Percentiles rank a stretch among this genome's conserved stretches.
Evolutionary conservation across 2,888 invertebrate species (phyloP).

Genomic region (Protodeltote pygarga): DNA sequence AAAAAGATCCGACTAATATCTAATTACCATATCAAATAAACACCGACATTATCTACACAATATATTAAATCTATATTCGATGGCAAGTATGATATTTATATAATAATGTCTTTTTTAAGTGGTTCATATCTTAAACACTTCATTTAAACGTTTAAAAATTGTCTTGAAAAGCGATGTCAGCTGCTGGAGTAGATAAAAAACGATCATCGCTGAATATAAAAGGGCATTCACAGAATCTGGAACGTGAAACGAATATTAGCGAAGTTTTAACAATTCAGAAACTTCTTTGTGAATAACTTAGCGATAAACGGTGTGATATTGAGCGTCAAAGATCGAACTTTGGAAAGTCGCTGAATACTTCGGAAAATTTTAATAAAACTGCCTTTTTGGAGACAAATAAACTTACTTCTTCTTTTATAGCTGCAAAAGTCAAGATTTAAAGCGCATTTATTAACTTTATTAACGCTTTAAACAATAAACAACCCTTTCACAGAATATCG

Average conservation of each 20-base stretch:
- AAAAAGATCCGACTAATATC: slow-evolving; percentile 28
- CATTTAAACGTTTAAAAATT: slow-evolving; percentile 10
- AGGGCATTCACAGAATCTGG: slow-evolving; percentile 14
- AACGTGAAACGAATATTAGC: slow-evolving; percentile 10
- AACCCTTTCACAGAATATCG: too few relatives aligned
- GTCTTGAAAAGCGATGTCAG: slow-evolving; percentile 17
- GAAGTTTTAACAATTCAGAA: slow-evolving; percentile 26
- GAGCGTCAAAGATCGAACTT: slow-evolving; percentile 38
- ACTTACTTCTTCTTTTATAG: too few relatives aligned
- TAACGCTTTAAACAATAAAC: too few relatives aligned
- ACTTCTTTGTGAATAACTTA: slow-evolving; percentile 30
- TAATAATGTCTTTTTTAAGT: slow-evolving; percentile 4
- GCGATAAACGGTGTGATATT: slow-evolving; percentile 38
- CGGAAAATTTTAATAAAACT: slow-evolving; percentile 29
- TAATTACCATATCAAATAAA: slow-evolving; percentile 33
- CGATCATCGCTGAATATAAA: slow-evolving; percentile 20
- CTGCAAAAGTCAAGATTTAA: too few relatives aligned
- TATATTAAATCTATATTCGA: slow-evolving; percentile 19
- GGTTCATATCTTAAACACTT: slow-evolving; percentile 11
- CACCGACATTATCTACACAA: slow-evolving; percentile 17
- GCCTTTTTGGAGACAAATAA: slow-evolving; percentile 16
- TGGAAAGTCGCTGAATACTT: slow-evolving; percentile 23
- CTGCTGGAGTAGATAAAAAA: slow-evolving; percentile 5
- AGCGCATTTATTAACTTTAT: too few relatives aligned
- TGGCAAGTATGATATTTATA: neutral